Base-by-base conservation (phyloP, 2,888 invertebrate species). In the Xylota segnis region DNA sequence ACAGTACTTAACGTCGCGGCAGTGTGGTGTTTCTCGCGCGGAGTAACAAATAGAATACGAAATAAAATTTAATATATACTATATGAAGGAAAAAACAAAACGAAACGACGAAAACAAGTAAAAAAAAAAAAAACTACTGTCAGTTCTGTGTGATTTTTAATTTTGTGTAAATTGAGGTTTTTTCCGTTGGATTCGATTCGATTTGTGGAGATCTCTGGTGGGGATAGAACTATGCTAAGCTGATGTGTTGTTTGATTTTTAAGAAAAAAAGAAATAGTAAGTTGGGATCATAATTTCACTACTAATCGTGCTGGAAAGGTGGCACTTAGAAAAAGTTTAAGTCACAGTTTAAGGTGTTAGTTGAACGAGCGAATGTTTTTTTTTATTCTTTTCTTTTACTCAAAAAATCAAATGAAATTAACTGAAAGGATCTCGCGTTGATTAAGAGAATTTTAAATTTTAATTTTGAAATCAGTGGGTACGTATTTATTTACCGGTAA, bases 201-300 rank as follows among this genome's bases (percentile, higher is more conserved):
- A 9, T 58, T 58, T 37, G 7, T 56, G 18, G 7, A 34, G n/a
- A n/a, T n/a, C n/a, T 52, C 43, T 75, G 70, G 84, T 81, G 84
- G 84, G 81, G 81, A 79, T 75, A 81, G 84, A 84, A 81, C 84
- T 84, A 84, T 84, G 84, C 54, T 81, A 59, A 84, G 84, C 75
- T 79, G 70, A 79, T 70, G 79, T 79, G 83, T 70, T 79, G 68
- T 70, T 63, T 40, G 52, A 52, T 18, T 14, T 56, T 56, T 10
- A 5, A 16, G 18, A 59, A 72, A 47, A 74, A 56, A 63, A 65
- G 81, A 81, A 84, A 84, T 84, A 84, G 84, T 84, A 84, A 84
- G 84, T 84, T 79, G 59, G 58, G 65, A 81, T 84, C 81, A 84
- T 84, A 84, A 81, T 84, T 81, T 81, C 74, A 84, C 75, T 75